Conservation (phyloP, 37 sponge, comb jelly and placozoan species). For the Tethya wilhelma region DNA sequence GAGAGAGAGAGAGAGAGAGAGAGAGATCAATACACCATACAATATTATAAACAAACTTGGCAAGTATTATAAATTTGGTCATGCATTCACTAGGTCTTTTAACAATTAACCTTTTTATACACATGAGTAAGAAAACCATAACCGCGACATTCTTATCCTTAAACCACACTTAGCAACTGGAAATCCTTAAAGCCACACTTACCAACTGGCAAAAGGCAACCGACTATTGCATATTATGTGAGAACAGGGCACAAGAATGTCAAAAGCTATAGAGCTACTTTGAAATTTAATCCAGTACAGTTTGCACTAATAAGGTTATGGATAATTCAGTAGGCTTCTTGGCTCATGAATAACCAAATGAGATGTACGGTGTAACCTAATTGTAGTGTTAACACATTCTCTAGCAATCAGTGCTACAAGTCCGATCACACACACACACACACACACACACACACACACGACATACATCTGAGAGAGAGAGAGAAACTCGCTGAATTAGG, state of each 20-base stretch:
- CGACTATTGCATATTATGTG: too few relatives aligned
- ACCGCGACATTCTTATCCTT: not conserved
- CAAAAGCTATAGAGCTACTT: too few relatives aligned
- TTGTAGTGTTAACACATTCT: not conserved
- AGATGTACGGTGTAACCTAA: not conserved
- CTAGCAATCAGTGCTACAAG: not conserved
- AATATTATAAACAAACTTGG: not conserved
- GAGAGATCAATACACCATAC: not conserved
- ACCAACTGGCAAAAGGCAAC: too few relatives aligned
- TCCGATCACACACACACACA: conserved; percentile 34
- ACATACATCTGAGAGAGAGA: not conserved
- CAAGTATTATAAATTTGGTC: too few relatives aligned
- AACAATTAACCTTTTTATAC: not conserved
- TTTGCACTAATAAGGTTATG: too few relatives aligned
- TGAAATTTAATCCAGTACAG: too few relatives aligned
- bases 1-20: not conserved
- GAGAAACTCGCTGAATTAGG: not conserved
- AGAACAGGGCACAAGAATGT: too few relatives aligned
- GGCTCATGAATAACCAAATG: not conserved
- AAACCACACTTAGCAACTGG: too few relatives aligned
- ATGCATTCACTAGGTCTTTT: not conserved
- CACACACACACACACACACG: not conserved
- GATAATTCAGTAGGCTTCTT: not conserved
- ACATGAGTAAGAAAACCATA: not conserved
- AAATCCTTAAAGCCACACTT: too few relatives aligned